Percentiles rank a stretch among this genome's conserved stretches.
phyloP scores from a whole-genome alignment of 2,888 invertebrate species.

The Rotaria magnacalcarata region DNA sequence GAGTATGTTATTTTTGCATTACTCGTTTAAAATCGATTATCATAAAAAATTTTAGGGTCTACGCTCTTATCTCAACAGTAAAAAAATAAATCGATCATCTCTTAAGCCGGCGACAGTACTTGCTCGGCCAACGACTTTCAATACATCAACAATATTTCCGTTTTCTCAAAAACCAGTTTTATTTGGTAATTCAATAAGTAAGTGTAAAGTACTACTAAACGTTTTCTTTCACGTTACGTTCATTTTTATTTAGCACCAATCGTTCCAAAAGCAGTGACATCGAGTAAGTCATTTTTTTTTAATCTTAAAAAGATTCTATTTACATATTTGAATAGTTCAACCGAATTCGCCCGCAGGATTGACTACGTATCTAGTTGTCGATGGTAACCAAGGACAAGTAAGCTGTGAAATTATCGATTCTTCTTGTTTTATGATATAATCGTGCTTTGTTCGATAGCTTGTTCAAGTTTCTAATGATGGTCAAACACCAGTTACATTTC shows the following conservation, averaged over 20 bases:
- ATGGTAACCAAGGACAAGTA: constrained; percentile 38
- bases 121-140: neutral
- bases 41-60: neutral
- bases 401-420: neutral
- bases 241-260: neutral
- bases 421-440: too few species aligned
- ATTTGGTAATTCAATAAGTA: neutral
- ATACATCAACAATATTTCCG: neutral
- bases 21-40: neutral
- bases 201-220: too few species aligned
- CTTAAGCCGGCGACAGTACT: neutral
- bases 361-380: constrained; percentile 8
- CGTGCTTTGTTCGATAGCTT: neutral
- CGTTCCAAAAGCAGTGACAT: neutral
- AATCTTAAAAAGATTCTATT: too few species aligned
- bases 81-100: neutral
- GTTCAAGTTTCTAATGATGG: neutral
- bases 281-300: neutral
- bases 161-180: neutral
- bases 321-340: neutral
- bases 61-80: neutral
- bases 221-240: too few species aligned
- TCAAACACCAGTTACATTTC: constrained; percentile 13
- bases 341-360: neutral
- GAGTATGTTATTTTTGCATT: neutral